Evolutionary conservation across 2,113 vertebrate species (phyloP).

Genomic region (Condylura cristata): DNA sequence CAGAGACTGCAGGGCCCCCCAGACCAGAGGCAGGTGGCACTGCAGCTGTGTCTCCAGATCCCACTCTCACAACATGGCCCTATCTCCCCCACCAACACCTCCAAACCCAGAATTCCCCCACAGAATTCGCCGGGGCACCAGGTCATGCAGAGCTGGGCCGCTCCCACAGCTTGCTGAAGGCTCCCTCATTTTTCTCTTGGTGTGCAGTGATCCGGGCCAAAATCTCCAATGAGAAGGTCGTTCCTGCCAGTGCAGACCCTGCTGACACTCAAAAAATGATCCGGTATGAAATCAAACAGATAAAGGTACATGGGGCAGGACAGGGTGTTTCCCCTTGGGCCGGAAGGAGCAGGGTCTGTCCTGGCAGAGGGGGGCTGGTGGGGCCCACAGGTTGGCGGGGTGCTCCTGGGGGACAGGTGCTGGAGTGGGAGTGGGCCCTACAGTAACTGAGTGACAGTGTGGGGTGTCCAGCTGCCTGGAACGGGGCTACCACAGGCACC

Average conservation of each 20-base stretch:
- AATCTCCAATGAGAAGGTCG: slow-evolving; percentile 93
- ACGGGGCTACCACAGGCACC: neutral
- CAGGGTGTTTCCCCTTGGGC: neutral
- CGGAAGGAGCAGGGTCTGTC: slow-evolving; percentile 17
- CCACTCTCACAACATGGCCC: neutral
- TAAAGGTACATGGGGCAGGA: slow-evolving; percentile 91
- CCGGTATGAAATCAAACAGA: slow-evolving; percentile 96
- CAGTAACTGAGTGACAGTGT: neutral
- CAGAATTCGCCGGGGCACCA: neutral
- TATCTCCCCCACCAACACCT: neutral
- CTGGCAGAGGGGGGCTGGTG: neutral
- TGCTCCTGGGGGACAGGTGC: neutral
- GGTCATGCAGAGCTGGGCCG: neutral
- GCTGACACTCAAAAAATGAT: slow-evolving; percentile 92
- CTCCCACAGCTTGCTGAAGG: neutral
- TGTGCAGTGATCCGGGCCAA: slow-evolving; percentile 93
- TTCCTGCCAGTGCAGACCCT: slow-evolving; percentile 89
- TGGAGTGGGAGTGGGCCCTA: neutral
- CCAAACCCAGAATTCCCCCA: neutral
- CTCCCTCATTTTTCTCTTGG: slow-evolving; percentile 30
- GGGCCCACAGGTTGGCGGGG: neutral
- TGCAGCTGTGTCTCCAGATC: neutral
- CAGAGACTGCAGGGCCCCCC: neutral
- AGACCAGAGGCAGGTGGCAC: neutral
- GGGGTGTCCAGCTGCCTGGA: neutral